Base-by-base conservation (phyloP, 2,888 invertebrate genomes). In the Drosophila mimetica region DNA sequence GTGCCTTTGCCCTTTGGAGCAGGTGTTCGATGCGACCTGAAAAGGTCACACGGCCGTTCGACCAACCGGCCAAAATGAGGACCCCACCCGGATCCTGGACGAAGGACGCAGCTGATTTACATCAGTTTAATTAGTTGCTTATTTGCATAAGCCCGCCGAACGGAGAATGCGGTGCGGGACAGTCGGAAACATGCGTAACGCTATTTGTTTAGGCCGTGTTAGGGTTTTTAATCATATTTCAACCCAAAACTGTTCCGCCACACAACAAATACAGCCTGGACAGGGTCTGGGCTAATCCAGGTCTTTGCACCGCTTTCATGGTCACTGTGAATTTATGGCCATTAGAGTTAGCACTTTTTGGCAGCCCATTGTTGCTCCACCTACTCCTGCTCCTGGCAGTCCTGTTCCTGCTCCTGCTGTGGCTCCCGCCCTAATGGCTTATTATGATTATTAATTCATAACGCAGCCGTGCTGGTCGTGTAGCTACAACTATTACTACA, bases 381-480 rank as follows among this genome's bases (percentile, higher is more conserved):
- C 39, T 28, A 5, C 41, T 25, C 5, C 18, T 39, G n/a, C 14
- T 14, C 20, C 32, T 28, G n/a, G n/a, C n/a, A n/a, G n/a, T n/a
- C n/a, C n/a, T n/a, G 13, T 9, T 52, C 25, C 32, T 25, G 39
- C 30, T 11, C 30, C 30, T 30, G 39, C 36, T 20, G 9, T 41
- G 30, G 28, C 20, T 20, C 18, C 28, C 51, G 52, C 34, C 61
- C 61, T 77, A 76, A 75, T 76, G 75, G 79, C 75, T 83, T 76
- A 81, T 83, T 83, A 79, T 54, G 77, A 79, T 85, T 83, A 87
- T 79, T 79, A 79, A 81, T 87, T 77, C 77, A 85, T 75, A 72
- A 52, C 51, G 54, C 70, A 58, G 63, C 32, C 47, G 57, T 32
- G 59, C 20, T 37, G 18, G 42, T 39, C 53, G 30, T 64, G 47